Conservation (phyloP, 64 coral and sea anemone genomes). For the Actinia tenebrosa region DNA sequence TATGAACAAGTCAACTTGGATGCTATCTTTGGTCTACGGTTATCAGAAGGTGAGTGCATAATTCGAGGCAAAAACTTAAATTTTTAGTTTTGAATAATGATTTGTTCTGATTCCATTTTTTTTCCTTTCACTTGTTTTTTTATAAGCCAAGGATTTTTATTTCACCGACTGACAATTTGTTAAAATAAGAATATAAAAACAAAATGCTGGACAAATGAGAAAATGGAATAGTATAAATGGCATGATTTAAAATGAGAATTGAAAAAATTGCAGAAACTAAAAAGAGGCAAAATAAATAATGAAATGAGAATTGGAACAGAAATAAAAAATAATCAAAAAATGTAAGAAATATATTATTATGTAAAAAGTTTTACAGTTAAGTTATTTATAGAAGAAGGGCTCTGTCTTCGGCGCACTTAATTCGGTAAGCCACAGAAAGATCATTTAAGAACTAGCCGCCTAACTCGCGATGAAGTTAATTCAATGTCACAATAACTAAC, state of each 20-base stretch:
- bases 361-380: no score
- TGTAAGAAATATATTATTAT: not conserved
- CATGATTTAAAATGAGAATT: not conserved
- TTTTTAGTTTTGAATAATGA: not conserved
- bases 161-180: no score
- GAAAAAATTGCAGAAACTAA: not conserved
- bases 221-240: not conserved
- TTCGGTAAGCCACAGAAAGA: no score
- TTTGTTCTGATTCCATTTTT: no score
- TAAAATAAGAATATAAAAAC: no score
- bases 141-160: no score
- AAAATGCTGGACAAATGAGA: not conserved
- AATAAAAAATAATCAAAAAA: not conserved
- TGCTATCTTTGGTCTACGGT: slow-evolving; percentile 54
- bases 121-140: not conserved
- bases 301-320: not conserved
- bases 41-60: slow-evolving; percentile 35
- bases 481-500: not conserved
- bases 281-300: not conserved
- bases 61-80: not conserved
- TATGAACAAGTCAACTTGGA: slow-evolving; percentile 51
- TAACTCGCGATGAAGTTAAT: not conserved
- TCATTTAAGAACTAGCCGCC: not conserved
- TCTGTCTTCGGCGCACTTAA: no score
- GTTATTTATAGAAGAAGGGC: no score